phyloP scores from a whole-genome alignment of 2,888 invertebrate genomes.

The Eristalis tenax region DNA sequence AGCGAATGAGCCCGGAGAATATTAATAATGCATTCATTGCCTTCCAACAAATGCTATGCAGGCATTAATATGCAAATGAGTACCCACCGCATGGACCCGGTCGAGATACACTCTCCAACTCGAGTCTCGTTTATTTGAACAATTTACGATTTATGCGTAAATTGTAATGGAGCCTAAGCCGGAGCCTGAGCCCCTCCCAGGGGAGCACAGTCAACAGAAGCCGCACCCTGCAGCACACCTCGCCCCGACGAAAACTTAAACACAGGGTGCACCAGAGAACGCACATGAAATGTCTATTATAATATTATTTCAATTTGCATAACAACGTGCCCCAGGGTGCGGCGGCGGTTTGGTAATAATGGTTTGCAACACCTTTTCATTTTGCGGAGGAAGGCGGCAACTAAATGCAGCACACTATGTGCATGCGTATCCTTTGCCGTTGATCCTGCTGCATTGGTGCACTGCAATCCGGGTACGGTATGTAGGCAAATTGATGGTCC shows the following conservation, averaged over 20 bases:
- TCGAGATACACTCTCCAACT: not conserved
- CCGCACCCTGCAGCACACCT: not conserved
- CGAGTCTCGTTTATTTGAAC: constrained; percentile 61
- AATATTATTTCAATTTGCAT: constrained; percentile 72
- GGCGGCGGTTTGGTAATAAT: constrained; percentile 24
- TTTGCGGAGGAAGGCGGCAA: not conserved
- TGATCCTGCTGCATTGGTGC: constrained; percentile 5
- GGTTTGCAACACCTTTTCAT: constrained; percentile 51
- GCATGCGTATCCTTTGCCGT: constrained; percentile 13
- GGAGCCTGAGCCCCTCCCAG: constrained; percentile 3
- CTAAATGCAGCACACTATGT: not conserved
- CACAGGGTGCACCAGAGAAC: constrained; percentile 37
- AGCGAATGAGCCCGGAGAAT: constrained; percentile 38
- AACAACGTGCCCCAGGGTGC: constrained; percentile 57
- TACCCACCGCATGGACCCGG: constrained; percentile 13
- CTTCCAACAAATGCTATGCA: constrained; percentile 55
- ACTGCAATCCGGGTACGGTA: not conserved
- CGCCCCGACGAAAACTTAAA: not conserved
- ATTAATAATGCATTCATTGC: constrained; percentile 69
- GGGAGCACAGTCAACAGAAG: constrained; percentile 36
- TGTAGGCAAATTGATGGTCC: constrained; percentile 43
- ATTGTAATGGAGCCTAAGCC: constrained; percentile 61
- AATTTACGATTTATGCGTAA: constrained; percentile 70
- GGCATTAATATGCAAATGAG: constrained; percentile 69
- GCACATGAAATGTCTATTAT: constrained; percentile 67